Conservation (phyloP, 1,140 invertebrate genomes). For the Platyura marginata region DNA sequence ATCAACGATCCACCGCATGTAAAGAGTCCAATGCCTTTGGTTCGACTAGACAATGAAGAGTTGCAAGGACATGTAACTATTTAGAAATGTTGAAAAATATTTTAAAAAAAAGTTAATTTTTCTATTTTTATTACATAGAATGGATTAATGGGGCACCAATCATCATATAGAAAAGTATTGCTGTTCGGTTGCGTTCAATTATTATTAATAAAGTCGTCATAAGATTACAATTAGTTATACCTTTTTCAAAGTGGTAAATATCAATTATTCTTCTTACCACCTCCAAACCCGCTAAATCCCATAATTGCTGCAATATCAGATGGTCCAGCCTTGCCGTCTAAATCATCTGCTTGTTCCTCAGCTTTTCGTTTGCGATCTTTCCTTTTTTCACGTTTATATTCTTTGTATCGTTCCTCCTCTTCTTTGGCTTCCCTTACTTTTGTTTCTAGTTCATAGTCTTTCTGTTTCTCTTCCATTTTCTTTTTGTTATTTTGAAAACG, state of each 20-base stretch:
- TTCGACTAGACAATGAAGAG: too few relatives aligned
- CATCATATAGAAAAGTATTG: too few relatives aligned
- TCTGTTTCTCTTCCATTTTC: constrained; percentile 88
- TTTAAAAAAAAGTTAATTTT: too few relatives aligned
- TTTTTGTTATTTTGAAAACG: constrained; percentile 86
- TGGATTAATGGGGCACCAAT: too few relatives aligned
- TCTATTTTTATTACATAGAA: too few relatives aligned
- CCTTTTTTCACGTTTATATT: constrained; percentile 76
- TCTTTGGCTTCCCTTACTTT: constrained; percentile 85
- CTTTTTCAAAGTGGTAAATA: too few relatives aligned
- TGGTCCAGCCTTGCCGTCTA: constrained; percentile 35
- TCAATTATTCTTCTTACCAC: constrained; percentile 54
- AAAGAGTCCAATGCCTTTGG: background rate
- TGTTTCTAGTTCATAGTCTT: constrained; percentile 88
- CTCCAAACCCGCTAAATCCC: constrained; percentile 94
- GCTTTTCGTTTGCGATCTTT: constrained; percentile 81
- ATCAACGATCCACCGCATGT: background rate
- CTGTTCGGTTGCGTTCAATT: too few relatives aligned
- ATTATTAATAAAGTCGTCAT: too few relatives aligned
- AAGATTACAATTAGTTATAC: too few relatives aligned
- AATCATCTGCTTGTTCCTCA: constrained; percentile 47
- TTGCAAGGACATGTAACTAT: too few relatives aligned
- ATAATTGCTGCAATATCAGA: constrained; percentile 85
- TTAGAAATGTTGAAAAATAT: too few relatives aligned
- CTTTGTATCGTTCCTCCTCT: constrained; percentile 90